Evolutionary conservation across 2,888 invertebrate species (phyloP).

Genomic region (Leptinotarsa peninsularis): DNA sequence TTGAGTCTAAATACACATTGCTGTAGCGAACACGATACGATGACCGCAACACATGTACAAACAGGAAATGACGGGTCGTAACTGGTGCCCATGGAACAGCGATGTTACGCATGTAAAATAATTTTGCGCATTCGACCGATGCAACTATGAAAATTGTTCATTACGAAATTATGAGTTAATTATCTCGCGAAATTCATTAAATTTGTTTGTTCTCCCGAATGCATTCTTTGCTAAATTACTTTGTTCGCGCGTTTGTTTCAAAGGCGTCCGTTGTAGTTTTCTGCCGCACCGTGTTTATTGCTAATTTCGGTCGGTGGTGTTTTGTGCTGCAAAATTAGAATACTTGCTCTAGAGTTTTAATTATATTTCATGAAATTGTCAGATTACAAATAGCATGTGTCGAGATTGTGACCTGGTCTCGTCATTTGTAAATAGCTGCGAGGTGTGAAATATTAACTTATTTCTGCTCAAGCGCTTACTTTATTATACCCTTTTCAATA

Average conservation of each 20-base stretch:
- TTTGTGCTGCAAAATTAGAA: conserved; percentile 3
- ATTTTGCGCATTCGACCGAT: conserved; percentile 28
- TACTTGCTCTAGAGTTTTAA: background rate
- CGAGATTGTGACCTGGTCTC: background rate
- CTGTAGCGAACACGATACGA: background rate
- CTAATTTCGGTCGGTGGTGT: conserved; percentile 11
- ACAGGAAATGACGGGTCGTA: conserved; percentile 5
- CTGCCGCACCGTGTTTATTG: conserved; percentile 6
- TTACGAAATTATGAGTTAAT: conserved; percentile 41
- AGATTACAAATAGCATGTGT: background rate
- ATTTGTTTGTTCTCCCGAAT: conserved; percentile 40
- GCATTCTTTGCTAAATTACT: conserved; percentile 35
- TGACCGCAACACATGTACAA: conserved; percentile 17
- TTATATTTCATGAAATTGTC: background rate
- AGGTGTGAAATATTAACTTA: too few species aligned
- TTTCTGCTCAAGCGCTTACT: too few species aligned
- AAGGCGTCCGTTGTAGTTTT: conserved; percentile 28
- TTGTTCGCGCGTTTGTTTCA: conserved; percentile 33
- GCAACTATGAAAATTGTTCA: conserved; percentile 41
- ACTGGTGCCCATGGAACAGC: background rate
- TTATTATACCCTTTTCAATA: too few species aligned
- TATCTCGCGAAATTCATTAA: conserved; percentile 39
- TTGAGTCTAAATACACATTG: background rate
- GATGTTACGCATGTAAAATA: conserved; percentile 27
- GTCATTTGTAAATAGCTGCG: background rate